A percentile compares a stretch with the other conserved stretches of the same genome.
Evolutionary conservation across 2,797 vertebrate species (phyloP).

Genomic region (Tamandua tetradactyla): DNA sequence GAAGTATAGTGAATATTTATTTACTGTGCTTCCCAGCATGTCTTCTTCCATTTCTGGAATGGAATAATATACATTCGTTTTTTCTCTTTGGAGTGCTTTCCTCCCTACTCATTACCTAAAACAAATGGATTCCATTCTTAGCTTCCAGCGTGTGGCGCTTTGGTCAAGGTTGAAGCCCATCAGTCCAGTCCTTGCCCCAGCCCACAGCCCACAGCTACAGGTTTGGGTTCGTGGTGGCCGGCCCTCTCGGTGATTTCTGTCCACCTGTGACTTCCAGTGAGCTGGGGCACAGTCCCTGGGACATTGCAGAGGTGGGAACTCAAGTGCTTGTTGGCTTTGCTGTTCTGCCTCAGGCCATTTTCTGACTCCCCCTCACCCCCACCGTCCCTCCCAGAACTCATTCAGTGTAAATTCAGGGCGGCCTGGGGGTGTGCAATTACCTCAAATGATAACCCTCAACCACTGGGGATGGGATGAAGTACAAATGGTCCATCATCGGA

Average conservation of each 20-base stretch:
- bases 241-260: neutral
- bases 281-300: neutral
- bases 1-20: neutral
- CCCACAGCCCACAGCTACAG: neutral
- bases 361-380: too few relatives aligned
- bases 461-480: neutral
- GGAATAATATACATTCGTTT: neutral
- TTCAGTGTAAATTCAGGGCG: neutral
- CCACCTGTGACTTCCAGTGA: neutral
- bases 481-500: too few relatives aligned
- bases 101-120: neutral
- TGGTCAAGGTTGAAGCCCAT: neutral
- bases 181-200: neutral
- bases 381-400: neutral
- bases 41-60: neutral
- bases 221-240: too few relatives aligned
- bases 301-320: neutral
- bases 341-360: too few relatives aligned
- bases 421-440: accelerated
- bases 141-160: neutral
- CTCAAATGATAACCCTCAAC: neutral
- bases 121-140: neutral
- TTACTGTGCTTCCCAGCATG: neutral
- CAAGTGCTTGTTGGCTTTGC: neutral
- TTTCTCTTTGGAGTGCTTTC: neutral